Evolutionary conservation across 2,888 invertebrate species (phyloP).

Genomic region (Tipula confusa): DNA sequence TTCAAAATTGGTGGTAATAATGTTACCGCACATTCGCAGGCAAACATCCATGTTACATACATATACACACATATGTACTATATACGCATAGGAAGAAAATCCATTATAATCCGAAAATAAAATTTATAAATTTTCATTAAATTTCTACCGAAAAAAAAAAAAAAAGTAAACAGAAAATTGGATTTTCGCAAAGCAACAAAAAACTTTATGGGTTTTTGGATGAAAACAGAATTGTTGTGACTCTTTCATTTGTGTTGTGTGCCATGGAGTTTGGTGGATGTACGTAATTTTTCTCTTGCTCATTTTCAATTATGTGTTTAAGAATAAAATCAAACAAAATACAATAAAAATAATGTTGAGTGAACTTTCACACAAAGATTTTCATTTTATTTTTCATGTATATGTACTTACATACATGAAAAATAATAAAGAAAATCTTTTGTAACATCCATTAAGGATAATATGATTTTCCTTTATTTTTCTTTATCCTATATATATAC

Average conservation of each 20-base stretch:
- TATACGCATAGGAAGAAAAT: not conserved
- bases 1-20: not conserved
- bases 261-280: too few species aligned
- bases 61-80: not conserved
- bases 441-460: constrained; percentile 12
- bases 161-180: not conserved
- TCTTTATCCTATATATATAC: not conserved
- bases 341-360: not conserved
- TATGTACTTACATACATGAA: not conserved
- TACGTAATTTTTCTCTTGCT: not conserved
- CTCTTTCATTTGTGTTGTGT: not conserved
- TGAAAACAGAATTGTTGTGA: not conserved
- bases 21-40: not conserved
- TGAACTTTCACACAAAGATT: too few species aligned
- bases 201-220: not conserved
- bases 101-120: not conserved
- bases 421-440: not conserved
- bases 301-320: not conserved
- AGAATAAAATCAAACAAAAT: not conserved
- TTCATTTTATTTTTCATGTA: too few species aligned
- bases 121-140: not conserved
- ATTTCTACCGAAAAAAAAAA: not conserved
- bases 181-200: not conserved
- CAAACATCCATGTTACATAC: not conserved
- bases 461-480: not conserved